Evolutionary conservation across 1,140 invertebrate species (phyloP), one percentile per base, ranked within the genome.

Genomic region (Polyergus mexicanus): DNA sequence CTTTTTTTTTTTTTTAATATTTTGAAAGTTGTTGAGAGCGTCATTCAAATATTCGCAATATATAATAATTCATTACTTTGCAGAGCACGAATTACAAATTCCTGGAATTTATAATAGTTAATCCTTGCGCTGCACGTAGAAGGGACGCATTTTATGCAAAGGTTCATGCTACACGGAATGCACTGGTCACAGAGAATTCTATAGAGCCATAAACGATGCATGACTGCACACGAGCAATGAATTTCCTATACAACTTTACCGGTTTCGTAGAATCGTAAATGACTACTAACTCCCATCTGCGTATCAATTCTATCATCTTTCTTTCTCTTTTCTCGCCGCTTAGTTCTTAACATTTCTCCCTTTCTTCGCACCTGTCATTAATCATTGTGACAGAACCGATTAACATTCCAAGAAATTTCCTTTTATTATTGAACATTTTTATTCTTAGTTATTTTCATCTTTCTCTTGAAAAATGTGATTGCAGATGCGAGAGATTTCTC

Each of bases 101-200:
- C 41, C 44, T 66, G 62, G 32, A 78, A 78, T 80, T 54, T 78
- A 44, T 51, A 56, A 78, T 56, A 78, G 76, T 78, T 80, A 80
- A 80, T 80, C 44, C 76, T 54, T n/a, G 35, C 5, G 32, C 22
- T 54, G n/a, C 60, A 62, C 16, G 16, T n/a, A 10, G 22, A 38
- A 69, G 11, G 13, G 28, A 38, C 66, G 62, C 60, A 47, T 56
- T 80, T 80, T 68, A 80, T 68, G 32, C 54, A 80, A 47, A 68
- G 16, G 47, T 68, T 80, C 65, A n/a, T 44, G 28, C 13, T 75
- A 56, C 28, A 68, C 22, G 16, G 11, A 66, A 47, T 54, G 62
- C 13, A 54, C 44, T 38, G 63, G 63, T 80, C 62, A 28, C 32
- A 68, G 76, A 32, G 22, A 56, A 80, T 80, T 68, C 44, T 63